These are phyloP conservation scores for Aegithalos caudatus DNA, from an alignment of 2,113 vertebrate species.

Conservation along the genomic window DNA sequence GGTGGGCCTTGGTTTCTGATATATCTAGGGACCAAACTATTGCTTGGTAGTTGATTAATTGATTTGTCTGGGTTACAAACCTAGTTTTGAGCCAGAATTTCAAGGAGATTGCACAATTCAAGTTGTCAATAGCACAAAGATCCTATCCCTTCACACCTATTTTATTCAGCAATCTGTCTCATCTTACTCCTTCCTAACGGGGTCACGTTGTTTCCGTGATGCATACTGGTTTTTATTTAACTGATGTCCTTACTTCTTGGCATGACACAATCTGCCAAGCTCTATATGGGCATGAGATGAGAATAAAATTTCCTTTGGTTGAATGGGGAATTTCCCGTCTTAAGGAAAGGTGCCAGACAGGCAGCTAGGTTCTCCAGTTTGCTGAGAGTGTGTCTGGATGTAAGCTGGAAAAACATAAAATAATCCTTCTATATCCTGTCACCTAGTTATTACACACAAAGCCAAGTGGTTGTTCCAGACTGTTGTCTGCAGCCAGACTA, in stretches of 20 bases:
- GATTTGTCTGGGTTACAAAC: not conserved
- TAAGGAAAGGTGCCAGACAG: not conserved
- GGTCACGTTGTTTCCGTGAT: not conserved
- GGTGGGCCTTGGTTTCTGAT: not conserved
- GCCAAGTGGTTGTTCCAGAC: not conserved
- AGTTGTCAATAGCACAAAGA: not conserved
- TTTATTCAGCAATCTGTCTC: not conserved
- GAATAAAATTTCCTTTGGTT: not conserved
- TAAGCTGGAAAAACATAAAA: constrained; percentile 23
- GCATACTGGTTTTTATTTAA: not conserved
- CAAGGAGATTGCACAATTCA: not conserved
- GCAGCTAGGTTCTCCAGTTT: not conserved
- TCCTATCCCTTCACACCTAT: not conserved
- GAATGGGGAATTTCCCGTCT: not conserved
- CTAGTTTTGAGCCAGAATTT: not conserved
- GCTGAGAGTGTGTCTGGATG: not conserved
- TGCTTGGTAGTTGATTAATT: not conserved
- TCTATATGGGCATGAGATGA: not conserved
- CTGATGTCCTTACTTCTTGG: not conserved
- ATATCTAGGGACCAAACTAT: not conserved
- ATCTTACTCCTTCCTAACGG: not conserved
- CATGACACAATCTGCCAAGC: not conserved
- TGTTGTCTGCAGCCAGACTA: not conserved
- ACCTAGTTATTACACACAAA: not conserved
- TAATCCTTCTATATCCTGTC: constrained; percentile 34